Conservation (phyloP, 2,888 invertebrate genomes). For the Dascillus cervinus region DNA sequence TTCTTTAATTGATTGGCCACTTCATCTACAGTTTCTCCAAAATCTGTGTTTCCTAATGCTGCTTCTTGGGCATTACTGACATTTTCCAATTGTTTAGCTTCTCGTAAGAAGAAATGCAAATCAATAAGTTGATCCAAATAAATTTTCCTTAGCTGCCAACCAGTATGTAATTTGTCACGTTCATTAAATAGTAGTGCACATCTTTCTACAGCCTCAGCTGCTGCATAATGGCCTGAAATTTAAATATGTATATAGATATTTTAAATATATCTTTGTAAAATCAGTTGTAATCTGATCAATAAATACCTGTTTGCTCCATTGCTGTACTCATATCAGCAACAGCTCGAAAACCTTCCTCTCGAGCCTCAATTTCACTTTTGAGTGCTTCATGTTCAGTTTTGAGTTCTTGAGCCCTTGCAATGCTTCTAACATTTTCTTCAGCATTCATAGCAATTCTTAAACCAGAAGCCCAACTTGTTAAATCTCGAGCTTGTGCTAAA, state of each 20-base stretch:
- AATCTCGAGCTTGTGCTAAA: conserved; percentile 73
- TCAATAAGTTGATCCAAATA: conserved; percentile 86
- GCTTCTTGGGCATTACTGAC: conserved; percentile 84
- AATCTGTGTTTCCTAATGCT: conserved; percentile 61
- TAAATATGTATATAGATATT: conserved; percentile 2
- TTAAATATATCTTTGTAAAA: background rate
- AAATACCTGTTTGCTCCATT: conserved; percentile 64
- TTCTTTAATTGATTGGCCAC: conserved; percentile 85
- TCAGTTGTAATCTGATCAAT: background rate
- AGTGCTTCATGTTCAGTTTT: conserved; percentile 77
- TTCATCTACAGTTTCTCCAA: conserved; percentile 76
- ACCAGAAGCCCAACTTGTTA: conserved; percentile 81
- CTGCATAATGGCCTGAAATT: conserved; percentile 63
- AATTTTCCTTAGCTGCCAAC: conserved; percentile 85
- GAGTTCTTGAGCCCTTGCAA: conserved; percentile 70
- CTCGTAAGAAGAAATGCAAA: conserved; percentile 88
- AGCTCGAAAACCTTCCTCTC: conserved; percentile 71
- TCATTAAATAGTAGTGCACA: conserved; percentile 71
- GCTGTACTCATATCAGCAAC: conserved; percentile 70
- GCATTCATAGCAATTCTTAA: conserved; percentile 69
- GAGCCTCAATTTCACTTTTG: conserved; percentile 80
- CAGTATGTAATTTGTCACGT: conserved; percentile 67
- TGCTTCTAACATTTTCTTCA: conserved; percentile 75
- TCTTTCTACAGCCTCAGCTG: conserved; percentile 69
- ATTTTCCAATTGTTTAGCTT: conserved; percentile 87